These are phyloP conservation scores for Cryptophagus acutangulus DNA, from an alignment of 2,888 invertebrate species.

Conservation along the genomic window DNA sequence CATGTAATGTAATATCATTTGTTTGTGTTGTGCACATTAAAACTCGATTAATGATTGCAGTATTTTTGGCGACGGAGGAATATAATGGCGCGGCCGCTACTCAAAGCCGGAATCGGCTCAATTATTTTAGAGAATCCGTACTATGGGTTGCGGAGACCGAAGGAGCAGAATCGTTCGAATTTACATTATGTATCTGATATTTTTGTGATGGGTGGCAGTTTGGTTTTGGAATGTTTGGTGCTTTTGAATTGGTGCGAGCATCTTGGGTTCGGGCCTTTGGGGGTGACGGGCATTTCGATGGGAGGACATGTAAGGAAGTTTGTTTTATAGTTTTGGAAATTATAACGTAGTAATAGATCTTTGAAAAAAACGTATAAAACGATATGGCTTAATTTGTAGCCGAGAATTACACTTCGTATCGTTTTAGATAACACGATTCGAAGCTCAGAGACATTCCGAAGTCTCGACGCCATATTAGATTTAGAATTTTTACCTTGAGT, in stretches of 20 bases:
- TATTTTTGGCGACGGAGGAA: slow-evolving; percentile 83
- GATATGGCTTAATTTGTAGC: neutral
- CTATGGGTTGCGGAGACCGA: slow-evolving; percentile 81
- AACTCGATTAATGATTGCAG: slow-evolving; percentile 43
- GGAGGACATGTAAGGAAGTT: slow-evolving; percentile 66
- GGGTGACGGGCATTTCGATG: slow-evolving; percentile 90
- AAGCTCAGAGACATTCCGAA: too few relatives aligned
- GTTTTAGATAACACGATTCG: slow-evolving; percentile 46
- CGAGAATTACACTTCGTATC: slow-evolving; percentile 27
- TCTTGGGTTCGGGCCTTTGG: slow-evolving; percentile 86
- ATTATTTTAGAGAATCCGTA: slow-evolving; percentile 94
- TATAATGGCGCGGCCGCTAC: slow-evolving; percentile 81
- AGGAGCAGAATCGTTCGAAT: slow-evolving; percentile 78
- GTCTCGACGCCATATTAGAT: too few relatives aligned
- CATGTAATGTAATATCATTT: slow-evolving; percentile 72
- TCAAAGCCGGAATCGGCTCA: slow-evolving; percentile 86
- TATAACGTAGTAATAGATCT: neutral
- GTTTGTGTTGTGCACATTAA: too few relatives aligned
- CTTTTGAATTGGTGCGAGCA: slow-evolving; percentile 88
- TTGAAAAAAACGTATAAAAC: slow-evolving; percentile 1
- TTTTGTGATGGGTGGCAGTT: slow-evolving; percentile 95
- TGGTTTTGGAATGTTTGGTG: slow-evolving; percentile 85
- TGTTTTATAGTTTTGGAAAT: slow-evolving; percentile 50
- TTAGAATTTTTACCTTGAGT: too few relatives aligned
- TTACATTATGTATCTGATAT: slow-evolving; percentile 92